Evolutionary conservation across 2,797 vertebrate species (phyloP), one percentile per base, ranked within the genome.

Genomic region (Phrynocephalus guinanensis): DNA sequence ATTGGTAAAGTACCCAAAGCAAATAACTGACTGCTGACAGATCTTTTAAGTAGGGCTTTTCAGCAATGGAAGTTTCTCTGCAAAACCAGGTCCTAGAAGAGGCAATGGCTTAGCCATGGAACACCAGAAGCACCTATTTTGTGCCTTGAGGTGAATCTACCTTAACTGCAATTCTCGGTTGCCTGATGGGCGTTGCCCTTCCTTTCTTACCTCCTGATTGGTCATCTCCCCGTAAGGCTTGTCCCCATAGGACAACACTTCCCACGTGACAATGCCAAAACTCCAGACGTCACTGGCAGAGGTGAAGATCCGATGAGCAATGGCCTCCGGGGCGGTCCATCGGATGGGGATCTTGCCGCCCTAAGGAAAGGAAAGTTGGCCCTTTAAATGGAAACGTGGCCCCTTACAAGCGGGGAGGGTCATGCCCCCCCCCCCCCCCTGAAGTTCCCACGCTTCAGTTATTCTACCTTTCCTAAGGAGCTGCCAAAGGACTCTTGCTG

Each of bases 211-310:
- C 97, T 97, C 97, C 91, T 97, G 97, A 86, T 97, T 97, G 90
- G 90, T 96, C 97, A 97, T 97, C 50, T 96, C 94, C 30, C 97
- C 97, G 0, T 97, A 97, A 0, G 97, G 97, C 85, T 97, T 97
- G 93, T 97, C 97, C 75, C 97, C 97, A 87, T 97, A 97, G 24
- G 97, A 97, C n/a, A 97, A 92, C 93, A 97, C 96, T 84, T 97
- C 97, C 97, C 97, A 97, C 95, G 96, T 97, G 81, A 97, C 96
- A 1, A 97, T 96, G 66, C 97, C 97, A 83, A 97, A 97, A 92
- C 97, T 97, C 97, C 97, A 97, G 81, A 97, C 96, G 0, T 97
- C 97, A 3, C 97, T 97, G 88, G 97, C 96, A 0, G 96, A 96
- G 56, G 97, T 97, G 86, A 97, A 97, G 92, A 96, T 97, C 24